phyloP scores from a whole-genome alignment of 30 jellyfish, hydroid and myxozoan species.

The Sanderia malayensis region DNA sequence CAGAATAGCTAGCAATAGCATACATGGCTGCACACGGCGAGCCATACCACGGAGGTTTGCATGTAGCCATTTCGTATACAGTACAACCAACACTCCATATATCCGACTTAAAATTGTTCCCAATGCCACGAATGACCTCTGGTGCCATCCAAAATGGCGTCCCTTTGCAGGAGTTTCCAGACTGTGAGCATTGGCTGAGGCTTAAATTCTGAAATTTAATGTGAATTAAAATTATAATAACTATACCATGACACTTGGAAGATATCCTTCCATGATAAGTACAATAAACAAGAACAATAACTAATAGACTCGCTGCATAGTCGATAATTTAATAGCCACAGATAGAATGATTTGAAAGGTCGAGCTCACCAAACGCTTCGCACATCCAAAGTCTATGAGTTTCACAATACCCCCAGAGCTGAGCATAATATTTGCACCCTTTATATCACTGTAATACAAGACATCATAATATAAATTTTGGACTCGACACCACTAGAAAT shows the following conservation, averaged over 20 bases:
- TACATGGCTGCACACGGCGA: constrained; percentile 75
- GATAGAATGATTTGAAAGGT: too few relatives aligned
- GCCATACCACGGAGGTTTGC: constrained; percentile 92
- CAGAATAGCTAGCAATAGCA: constrained; percentile 66
- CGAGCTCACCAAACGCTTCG: constrained; percentile 78
- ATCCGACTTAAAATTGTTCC: constrained; percentile 74
- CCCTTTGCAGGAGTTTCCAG: constrained; percentile 65
- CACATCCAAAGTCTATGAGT: constrained; percentile 94
- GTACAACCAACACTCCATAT: constrained; percentile 96
- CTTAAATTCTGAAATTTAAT: constrained; percentile 84
- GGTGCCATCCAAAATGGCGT: constrained; percentile 99
- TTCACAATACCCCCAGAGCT: constrained; percentile 74
- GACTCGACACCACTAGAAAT: too few relatives aligned
- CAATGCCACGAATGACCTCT: constrained; percentile 77
- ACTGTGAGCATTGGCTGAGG: constrained; percentile 31
- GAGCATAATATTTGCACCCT: constrained; percentile 81
- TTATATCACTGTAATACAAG: constrained; percentile 87
- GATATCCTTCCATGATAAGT: too few relatives aligned
- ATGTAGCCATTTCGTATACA: constrained; percentile 92
- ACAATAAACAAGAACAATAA: too few relatives aligned
- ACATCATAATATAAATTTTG: too few relatives aligned
- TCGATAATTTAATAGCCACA: too few relatives aligned
- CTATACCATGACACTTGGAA: too few relatives aligned
- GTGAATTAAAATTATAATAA: too few relatives aligned
- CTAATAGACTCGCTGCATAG: too few relatives aligned